These are phyloP conservation scores for Muschampia plurimacula DNA, from an alignment of 2,888 invertebrate genomes.

Conservation along the genomic window DNA sequence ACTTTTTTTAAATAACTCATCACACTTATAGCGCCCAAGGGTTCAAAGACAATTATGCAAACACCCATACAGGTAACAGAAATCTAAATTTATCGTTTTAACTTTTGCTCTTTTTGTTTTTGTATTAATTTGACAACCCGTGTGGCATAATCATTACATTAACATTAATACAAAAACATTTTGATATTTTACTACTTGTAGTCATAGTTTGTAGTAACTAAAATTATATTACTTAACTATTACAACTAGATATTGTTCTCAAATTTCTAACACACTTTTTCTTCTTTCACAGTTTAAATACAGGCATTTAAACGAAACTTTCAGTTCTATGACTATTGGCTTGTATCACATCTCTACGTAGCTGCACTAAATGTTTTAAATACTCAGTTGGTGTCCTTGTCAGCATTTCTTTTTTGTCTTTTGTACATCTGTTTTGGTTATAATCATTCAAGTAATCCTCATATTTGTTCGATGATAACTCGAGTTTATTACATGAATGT, in stretches of 20 bases:
- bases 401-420: slow-evolving; percentile 33
- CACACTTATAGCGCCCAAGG: too few relatives aligned
- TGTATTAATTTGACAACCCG: background rate
- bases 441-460: slow-evolving; percentile 60
- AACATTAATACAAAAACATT: background rate
- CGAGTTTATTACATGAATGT: slow-evolving; percentile 66
- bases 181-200: background rate
- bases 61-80: background rate
- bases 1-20: background rate
- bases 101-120: background rate
- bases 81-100: background rate
- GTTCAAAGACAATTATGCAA: background rate
- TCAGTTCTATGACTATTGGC: slow-evolving; percentile 59
- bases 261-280: background rate
- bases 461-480: slow-evolving; percentile 64
- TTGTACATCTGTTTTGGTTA: slow-evolving; percentile 45
- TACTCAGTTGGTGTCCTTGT: slow-evolving; percentile 82
- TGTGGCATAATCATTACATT: too few relatives aligned
- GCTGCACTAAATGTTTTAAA: slow-evolving; percentile 83
- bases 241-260: background rate
- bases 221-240: background rate
- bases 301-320: slow-evolving; percentile 28
- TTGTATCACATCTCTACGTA: slow-evolving; percentile 83
- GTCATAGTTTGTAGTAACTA: background rate
- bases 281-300: background rate